Evolutionary conservation across 1,140 invertebrate species (phyloP), one percentile per base, ranked within the genome.

Genomic region (Drosophila mojavensis): DNA sequence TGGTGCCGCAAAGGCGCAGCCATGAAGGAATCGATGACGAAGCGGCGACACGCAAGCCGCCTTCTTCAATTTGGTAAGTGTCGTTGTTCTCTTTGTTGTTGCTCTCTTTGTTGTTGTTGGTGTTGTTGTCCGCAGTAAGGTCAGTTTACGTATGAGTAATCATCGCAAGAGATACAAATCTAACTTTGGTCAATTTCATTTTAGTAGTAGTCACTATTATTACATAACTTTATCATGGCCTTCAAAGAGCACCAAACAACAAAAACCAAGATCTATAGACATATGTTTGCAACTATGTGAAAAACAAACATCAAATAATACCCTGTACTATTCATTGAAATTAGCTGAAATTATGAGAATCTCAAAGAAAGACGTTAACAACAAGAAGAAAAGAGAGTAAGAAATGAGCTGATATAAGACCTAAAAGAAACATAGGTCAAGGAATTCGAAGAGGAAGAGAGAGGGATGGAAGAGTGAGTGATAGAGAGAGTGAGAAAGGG

Each of bases 1-100:
- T 70, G 66, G 72, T 70, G 72, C 59, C 67, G 45, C 54, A 61
- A 75, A 65, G 73, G 68, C 73, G 67, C 60, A 75, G 73, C 54
- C 66, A 64, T 47, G 41, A 61, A 74, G 58, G 63, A 79, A 77
- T 80, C 81, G 83, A 88, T 88, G 84, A 88, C 83, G 80, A 88
- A 78, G 84, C 83, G 67, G 65, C 72, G 60, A 63, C 72, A 75
- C 76, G 63, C 58, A 80, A 72, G 55, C 76, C 61, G 65, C 59
- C 71, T 88, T 50, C 76, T 79, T 88, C 84, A 88, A 88, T 88
- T 88, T 88, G 73, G 84, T 80, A 88, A 89, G 83, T 88, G 83
- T 86, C 76, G 76, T 65, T 80, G 60, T 30, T 69, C 11, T 48
- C 54, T 4, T 69, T 66, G 53, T 48, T 48, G 36, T 15, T 45